Percentiles rank a stretch among this genome's conserved stretches.
Evolutionary conservation across 2,888 invertebrate genomes (phyloP).

Genomic region (Chesias legatella): DNA sequence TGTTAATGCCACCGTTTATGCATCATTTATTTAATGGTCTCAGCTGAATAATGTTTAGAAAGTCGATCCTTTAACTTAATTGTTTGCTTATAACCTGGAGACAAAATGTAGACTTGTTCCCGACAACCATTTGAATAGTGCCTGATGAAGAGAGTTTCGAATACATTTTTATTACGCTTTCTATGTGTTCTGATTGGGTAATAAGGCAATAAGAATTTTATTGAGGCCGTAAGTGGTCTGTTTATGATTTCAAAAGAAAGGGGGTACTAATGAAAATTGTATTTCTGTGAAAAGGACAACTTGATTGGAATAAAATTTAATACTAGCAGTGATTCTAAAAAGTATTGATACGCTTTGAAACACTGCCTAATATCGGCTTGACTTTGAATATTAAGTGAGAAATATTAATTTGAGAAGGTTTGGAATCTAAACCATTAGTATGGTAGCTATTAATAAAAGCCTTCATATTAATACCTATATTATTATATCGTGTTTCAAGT

Average conservation of each 20-base stretch:
- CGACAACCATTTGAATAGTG: conserved; percentile 17
- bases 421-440: too few relatives aligned
- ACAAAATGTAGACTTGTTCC: background rate
- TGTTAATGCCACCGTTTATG: conserved; percentile 14
- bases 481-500: too few relatives aligned
- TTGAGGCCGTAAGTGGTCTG: conserved; percentile 7
- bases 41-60: conserved; percentile 11
- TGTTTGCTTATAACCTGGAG: conserved; percentile 2
- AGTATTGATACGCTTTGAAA: too few relatives aligned
- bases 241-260: conserved; percentile 12
- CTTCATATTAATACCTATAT: too few relatives aligned
- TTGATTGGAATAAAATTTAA: conserved; percentile 7
- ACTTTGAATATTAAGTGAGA: too few relatives aligned
- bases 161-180: conserved; percentile 18
- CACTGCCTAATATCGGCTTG: too few relatives aligned
- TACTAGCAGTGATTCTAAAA: too few relatives aligned
- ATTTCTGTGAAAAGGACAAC: conserved; percentile 8
- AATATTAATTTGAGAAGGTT: too few relatives aligned
- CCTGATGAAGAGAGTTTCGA: conserved; percentile 19
- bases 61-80: conserved; percentile 5
- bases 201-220: conserved; percentile 14
- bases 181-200: conserved; percentile 23
- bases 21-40: conserved; percentile 9
- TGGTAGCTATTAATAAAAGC: too few relatives aligned
- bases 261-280: conserved; percentile 17